These are phyloP conservation scores for Nycteola revayana DNA, from an alignment of 2,888 invertebrate genomes.

Conservation along the genomic window DNA sequence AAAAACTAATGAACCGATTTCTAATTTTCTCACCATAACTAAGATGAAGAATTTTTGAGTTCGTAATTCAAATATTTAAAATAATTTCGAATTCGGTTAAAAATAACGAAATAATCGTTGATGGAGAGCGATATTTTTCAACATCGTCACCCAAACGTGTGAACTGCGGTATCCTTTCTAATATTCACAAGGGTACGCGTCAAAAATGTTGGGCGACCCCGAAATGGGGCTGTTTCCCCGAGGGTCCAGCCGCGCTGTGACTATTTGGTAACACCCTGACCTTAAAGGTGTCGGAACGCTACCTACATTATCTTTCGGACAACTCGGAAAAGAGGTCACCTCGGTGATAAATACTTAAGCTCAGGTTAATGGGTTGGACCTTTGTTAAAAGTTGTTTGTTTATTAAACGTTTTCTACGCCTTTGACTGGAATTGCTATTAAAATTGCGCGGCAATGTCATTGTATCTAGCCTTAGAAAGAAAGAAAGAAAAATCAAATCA, in stretches of 20 bases:
- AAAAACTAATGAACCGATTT: too few species aligned
- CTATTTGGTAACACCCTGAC: constrained; percentile 64
- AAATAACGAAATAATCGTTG: too few species aligned
- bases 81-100: too few species aligned
- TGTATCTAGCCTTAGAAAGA: too few species aligned
- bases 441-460: too few species aligned
- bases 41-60: too few species aligned
- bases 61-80: too few species aligned
- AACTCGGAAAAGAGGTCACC: constrained; percentile 59
- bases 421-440: constrained; percentile 24
- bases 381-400: constrained; percentile 41
- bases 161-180: constrained; percentile 54
- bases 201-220: constrained; percentile 63
- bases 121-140: too few species aligned
- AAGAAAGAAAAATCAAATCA: too few species aligned
- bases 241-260: constrained; percentile 48
- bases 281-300: constrained; percentile 50
- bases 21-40: too few species aligned
- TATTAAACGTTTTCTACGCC: constrained; percentile 36
- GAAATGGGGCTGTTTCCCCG: constrained; percentile 50
- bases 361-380: constrained; percentile 53
- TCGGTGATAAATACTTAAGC: constrained; percentile 59
- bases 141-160: constrained; percentile 48
- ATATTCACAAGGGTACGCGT: constrained; percentile 57
- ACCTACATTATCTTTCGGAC: constrained; percentile 66